Evolutionary conservation across 2,113 vertebrate genomes (phyloP).

Genomic region (Phylloscopus trochilus): DNA sequence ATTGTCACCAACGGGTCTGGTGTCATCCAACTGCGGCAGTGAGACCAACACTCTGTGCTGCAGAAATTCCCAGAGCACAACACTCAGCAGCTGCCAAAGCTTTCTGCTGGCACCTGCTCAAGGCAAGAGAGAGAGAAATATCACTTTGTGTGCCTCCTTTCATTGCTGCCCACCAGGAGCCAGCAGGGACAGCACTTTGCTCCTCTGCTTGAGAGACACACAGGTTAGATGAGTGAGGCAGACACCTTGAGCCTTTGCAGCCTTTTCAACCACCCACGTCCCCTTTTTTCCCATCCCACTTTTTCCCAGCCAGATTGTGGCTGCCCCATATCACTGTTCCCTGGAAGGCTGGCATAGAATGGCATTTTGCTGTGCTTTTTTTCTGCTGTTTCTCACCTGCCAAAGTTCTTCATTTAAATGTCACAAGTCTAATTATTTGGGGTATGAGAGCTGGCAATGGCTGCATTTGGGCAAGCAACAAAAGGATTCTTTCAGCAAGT

Average conservation of each 20-base stretch:
- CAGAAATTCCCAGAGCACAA: constrained; percentile 58
- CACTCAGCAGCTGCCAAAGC: constrained; percentile 47
- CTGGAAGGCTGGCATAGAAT: background rate
- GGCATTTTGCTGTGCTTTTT: constrained; percentile 2
- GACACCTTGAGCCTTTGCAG: background rate
- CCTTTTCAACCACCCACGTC: background rate
- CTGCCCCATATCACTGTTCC: background rate
- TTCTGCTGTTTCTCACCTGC: background rate
- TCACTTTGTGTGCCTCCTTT: constrained; percentile 37
- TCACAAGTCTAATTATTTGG: background rate
- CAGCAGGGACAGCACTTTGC: background rate
- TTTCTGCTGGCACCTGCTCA: constrained; percentile 58
- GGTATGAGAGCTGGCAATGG: background rate
- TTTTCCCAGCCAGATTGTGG: background rate
- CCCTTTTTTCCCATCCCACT: background rate
- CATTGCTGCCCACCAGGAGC: constrained; percentile 39
- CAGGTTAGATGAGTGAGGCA: background rate
- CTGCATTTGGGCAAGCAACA: background rate
- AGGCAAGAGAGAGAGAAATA: constrained; percentile 26
- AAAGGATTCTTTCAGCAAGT: background rate
- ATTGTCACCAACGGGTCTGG: constrained; percentile 41
- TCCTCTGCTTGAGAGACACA: background rate
- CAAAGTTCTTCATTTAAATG: constrained; percentile 6
- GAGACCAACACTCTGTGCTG: constrained; percentile 57
- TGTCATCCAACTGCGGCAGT: constrained; percentile 58